Conservation (phyloP, 2,888 invertebrate genomes). For the Drosophila robusta region DNA sequence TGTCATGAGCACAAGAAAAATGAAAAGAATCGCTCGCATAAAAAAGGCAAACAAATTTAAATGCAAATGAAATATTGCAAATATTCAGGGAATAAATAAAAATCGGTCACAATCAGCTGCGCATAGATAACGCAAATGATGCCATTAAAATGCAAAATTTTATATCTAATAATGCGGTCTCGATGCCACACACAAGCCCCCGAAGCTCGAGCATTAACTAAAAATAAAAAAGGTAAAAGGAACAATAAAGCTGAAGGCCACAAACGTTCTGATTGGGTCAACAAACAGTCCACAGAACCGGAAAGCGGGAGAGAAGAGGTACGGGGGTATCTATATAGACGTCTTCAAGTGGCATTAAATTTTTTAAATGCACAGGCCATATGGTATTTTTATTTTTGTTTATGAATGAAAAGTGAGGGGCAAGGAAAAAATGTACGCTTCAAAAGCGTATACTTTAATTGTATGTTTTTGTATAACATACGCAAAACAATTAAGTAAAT, state of each 20-base stretch:
- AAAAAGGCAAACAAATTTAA: constrained; percentile 58
- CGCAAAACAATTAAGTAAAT: no score
- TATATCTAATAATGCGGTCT: constrained; percentile 29
- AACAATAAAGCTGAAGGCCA: neutral
- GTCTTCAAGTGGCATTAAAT: neutral
- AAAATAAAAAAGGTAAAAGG: neutral
- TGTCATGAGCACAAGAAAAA: constrained; percentile 35
- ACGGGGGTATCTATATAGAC: neutral
- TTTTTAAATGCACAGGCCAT: neutral
- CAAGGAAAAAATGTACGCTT: neutral
- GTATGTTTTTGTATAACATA: no score
- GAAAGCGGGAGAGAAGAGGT: neutral
- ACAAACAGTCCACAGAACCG: neutral
- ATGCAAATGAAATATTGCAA: constrained; percentile 66
- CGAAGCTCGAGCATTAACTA: neutral
- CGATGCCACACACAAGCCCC: neutral
- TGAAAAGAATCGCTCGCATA: constrained; percentile 11
- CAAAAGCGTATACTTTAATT: neutral
- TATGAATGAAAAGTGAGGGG: neutral
- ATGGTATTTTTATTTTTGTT: neutral
- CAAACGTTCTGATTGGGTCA: neutral
- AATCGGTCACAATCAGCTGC: constrained; percentile 39
- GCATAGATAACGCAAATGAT: constrained; percentile 47
- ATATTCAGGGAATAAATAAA: constrained; percentile 43
- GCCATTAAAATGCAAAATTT: constrained; percentile 55